Conservation (phyloP, 2,888 invertebrate species). For the Drymonia ruficornis region DNA sequence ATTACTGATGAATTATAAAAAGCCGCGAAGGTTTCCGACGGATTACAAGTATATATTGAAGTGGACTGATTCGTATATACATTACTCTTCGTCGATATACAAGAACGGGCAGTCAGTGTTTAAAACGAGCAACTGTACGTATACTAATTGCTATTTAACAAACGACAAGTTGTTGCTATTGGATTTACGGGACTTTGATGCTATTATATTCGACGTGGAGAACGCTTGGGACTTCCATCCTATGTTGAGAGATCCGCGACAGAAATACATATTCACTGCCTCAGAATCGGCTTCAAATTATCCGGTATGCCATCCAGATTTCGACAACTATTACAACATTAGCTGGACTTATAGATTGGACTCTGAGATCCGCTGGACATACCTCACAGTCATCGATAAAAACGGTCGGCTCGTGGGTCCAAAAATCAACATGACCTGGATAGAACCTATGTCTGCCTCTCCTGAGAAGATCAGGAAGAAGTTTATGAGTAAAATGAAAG, state of each 20-base stretch:
- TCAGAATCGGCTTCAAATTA: constrained; percentile 56
- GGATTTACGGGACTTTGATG: constrained; percentile 70
- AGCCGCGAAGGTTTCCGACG: constrained; percentile 49
- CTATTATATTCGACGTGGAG: constrained; percentile 81
- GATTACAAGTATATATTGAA: constrained; percentile 66
- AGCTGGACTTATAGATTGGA: constrained; percentile 70
- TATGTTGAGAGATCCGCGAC: constrained; percentile 57
- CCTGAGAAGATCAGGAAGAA: constrained; percentile 43
- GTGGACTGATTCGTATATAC: constrained; percentile 52
- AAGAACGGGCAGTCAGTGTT: constrained; percentile 57
- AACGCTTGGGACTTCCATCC: constrained; percentile 58
- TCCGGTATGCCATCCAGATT: constrained; percentile 53
- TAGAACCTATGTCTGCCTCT: constrained; percentile 46
- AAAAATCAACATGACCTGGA: constrained; percentile 61
- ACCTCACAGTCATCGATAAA: constrained; percentile 53
- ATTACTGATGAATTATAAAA: constrained; percentile 34
- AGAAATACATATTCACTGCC: constrained; percentile 78
- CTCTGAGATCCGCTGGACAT: constrained; percentile 62
- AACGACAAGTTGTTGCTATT: constrained; percentile 52
- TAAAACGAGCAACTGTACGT: constrained; percentile 57
- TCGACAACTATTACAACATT: constrained; percentile 62
- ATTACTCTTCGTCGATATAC: constrained; percentile 37
- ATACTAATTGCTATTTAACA: constrained; percentile 75
- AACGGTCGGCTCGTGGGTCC: constrained; percentile 60
- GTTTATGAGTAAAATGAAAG: constrained; percentile 56